Conservation (phyloP, 2,797 vertebrate genomes). For the Ctenopoma multispine region DNA sequence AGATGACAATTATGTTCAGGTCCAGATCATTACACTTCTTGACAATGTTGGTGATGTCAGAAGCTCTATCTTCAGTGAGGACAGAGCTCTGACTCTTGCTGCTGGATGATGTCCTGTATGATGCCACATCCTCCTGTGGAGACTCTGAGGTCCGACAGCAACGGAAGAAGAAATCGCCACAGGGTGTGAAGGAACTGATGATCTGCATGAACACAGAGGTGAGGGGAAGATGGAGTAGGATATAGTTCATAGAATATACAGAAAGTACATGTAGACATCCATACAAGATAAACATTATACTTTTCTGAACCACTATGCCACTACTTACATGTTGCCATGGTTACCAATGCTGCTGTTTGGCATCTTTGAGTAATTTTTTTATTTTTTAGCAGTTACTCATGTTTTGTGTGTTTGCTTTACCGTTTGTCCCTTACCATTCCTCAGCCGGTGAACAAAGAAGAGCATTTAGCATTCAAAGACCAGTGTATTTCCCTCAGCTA, state of each 20-base stretch:
- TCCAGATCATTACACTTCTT: constrained; percentile 92
- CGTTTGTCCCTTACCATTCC: too few relatives aligned
- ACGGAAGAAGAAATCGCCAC: constrained; percentile 96
- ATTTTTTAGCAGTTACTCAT: too few relatives aligned
- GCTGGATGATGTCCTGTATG: constrained; percentile 50
- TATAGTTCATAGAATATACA: not conserved
- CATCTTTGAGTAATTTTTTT: too few relatives aligned
- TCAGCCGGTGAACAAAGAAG: too few relatives aligned
- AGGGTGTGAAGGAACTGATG: constrained; percentile 94
- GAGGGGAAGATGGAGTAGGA: not conserved
- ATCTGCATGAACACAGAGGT: constrained; percentile 82
- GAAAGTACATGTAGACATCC: not conserved
- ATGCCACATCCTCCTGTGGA: constrained; percentile 67
- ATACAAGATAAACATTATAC: not conserved
- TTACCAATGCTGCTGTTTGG: too few relatives aligned
- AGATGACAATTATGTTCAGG: constrained; percentile 91
- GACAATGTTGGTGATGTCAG: constrained; percentile 81
- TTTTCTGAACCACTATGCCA: too few relatives aligned
- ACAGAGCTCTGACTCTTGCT: constrained; percentile 49
- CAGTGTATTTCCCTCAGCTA: too few relatives aligned
- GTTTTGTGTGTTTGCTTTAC: too few relatives aligned
- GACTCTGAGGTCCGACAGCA: constrained; percentile 80
- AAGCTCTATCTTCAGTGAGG: constrained; percentile 15
- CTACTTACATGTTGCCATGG: too few relatives aligned
- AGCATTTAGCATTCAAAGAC: too few relatives aligned